phyloP scores from a whole-genome alignment of 2,888 invertebrate genomes.

The Pristionchus fissidentatus region DNA sequence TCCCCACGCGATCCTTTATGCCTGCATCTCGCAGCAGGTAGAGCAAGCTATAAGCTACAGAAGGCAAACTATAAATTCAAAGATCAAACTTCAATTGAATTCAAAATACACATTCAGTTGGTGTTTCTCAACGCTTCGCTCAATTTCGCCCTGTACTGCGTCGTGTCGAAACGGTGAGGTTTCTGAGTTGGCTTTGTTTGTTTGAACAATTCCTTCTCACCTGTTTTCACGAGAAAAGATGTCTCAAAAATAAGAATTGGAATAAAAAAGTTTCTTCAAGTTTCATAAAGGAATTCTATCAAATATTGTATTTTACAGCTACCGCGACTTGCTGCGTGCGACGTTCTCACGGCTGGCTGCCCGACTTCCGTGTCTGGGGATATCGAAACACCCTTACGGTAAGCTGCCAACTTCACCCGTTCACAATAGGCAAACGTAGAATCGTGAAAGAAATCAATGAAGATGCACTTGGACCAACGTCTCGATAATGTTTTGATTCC shows the following conservation, averaged over 20 bases:
- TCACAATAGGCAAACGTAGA: too few relatives aligned
- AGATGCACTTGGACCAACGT: not conserved
- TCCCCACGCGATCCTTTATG: constrained; percentile 69
- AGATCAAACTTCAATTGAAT: constrained; percentile 6
- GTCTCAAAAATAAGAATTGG: too few relatives aligned
- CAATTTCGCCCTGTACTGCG: constrained; percentile 74
- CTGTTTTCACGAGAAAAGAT: too few relatives aligned
- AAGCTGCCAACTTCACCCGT: not conserved
- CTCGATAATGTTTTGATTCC: not conserved
- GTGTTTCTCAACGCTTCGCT: constrained; percentile 75
- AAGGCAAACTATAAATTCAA: not conserved
- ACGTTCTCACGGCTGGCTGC: not conserved
- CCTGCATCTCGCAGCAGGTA: constrained; percentile 71
- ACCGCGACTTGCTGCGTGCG: constrained; percentile 36
- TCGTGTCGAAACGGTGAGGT: constrained; percentile 71
- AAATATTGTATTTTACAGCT: not conserved
- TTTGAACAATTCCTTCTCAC: too few relatives aligned
- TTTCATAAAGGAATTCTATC: not conserved
- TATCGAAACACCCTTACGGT: constrained; percentile 21
- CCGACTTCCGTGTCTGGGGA: not conserved
- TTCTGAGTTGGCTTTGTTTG: too few relatives aligned
- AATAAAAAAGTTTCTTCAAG: too few relatives aligned
- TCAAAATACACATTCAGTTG: constrained; percentile 56
- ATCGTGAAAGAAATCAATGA: not conserved
- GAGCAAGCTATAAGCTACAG: not conserved